phyloP scores from a whole-genome alignment of 2,113 vertebrate species.

The Prolemur simus region DNA sequence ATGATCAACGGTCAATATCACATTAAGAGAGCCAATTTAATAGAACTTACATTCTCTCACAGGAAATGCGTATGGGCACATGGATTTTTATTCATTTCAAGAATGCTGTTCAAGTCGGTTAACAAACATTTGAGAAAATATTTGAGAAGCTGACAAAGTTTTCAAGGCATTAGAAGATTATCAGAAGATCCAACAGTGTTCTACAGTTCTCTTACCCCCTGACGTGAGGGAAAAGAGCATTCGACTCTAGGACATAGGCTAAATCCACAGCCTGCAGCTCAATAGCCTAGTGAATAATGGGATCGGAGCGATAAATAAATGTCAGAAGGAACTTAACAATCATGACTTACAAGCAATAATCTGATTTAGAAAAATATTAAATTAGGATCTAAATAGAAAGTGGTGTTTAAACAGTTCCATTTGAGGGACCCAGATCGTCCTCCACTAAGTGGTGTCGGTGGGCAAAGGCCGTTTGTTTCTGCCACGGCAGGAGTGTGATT shows the following conservation, averaged over 20 bases:
- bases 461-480: slow-evolving; percentile 44
- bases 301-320: slow-evolving; percentile 30
- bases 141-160: background rate
- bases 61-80: background rate
- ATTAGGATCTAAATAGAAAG: slow-evolving; percentile 65
- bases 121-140: background rate
- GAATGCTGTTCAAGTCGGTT: background rate
- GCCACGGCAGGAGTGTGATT: slow-evolving; percentile 36
- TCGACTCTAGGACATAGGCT: background rate
- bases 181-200: background rate
- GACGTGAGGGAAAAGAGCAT: background rate
- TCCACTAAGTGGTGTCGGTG: slow-evolving; percentile 53
- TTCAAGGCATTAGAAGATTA: background rate
- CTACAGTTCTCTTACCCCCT: background rate
- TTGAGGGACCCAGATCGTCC: background rate
- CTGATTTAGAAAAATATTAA: slow-evolving; percentile 72
- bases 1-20: background rate
- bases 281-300: background rate
- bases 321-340: slow-evolving; percentile 59
- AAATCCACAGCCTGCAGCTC: background rate
- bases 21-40: background rate
- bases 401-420: slow-evolving; percentile 34
- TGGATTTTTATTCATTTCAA: background rate
- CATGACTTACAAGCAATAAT: slow-evolving; percentile 67
- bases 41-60: background rate